Evolutionary conservation across 2,797 vertebrate genomes (phyloP).

Genomic region (Apogon hyalosoma): DNA sequence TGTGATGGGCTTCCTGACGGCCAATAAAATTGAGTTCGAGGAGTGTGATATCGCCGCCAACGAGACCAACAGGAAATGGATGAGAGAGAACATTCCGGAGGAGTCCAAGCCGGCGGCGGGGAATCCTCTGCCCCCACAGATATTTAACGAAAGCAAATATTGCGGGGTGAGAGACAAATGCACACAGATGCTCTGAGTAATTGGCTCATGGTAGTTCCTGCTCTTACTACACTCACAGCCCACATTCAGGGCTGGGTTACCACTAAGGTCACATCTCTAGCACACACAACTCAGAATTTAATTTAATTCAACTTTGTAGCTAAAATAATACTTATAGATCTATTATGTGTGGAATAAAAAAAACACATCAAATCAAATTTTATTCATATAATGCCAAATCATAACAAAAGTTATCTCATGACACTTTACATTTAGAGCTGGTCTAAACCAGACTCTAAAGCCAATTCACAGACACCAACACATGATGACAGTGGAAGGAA

Average conservation of each 20-base stretch:
- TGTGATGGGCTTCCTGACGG: constrained; percentile 91
- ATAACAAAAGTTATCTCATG: no score
- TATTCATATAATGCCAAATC: no score
- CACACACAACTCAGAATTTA: background rate
- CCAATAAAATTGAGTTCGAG: constrained; percentile 95
- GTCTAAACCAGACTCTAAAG: no score
- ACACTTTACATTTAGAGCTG: no score
- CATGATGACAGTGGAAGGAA: no score
- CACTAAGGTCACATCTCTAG: background rate
- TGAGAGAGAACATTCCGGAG: constrained; percentile 95
- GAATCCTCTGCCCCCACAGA: constrained; percentile 94
- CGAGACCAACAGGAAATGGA: constrained; percentile 95
- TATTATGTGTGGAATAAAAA: no score
- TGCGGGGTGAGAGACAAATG: constrained; percentile 89
- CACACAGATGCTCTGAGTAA: constrained; percentile 14
- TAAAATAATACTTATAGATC: no score
- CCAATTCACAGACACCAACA: no score
- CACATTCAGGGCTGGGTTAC: background rate
- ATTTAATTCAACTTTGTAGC: background rate
- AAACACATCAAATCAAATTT: no score
- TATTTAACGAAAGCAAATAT: constrained; percentile 93
- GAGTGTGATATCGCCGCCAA: constrained; percentile 95
- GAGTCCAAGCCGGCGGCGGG: constrained; percentile 88
- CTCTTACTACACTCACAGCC: background rate
- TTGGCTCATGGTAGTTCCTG: background rate